Base-by-base conservation (phyloP, 2,113 vertebrate species). In the Rhabdomys dilectus region DNA sequence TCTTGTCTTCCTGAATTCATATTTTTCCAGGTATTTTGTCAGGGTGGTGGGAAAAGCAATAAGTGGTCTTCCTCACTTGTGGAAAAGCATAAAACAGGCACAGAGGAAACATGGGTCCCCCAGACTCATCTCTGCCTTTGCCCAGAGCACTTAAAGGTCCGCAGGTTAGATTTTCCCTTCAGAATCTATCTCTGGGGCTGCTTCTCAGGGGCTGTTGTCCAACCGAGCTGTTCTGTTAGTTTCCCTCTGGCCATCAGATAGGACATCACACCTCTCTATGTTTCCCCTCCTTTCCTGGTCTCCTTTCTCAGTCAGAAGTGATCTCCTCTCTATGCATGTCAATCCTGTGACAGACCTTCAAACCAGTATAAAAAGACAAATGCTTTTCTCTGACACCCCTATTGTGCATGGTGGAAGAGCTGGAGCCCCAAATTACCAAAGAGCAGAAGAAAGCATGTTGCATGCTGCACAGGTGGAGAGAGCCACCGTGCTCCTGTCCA, bases 31-130 rank as follows among this genome's bases (percentile, higher is more conserved):
- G 0, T 26, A 17, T 48, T 45, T 64, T 85, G 15, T 85, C 39
- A 62, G 7, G 8, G n/a, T 0, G 1, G 6, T 15, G 60, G 45
- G 39, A 64, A 85, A 64, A 85, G 26, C 26, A 45, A 34, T 17
- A 51, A 51, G 51, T 8, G 45, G 39, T 31, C 17, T 72, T 72
- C 36, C 36, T 72, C 9, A 22, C 42, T 48, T 45, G 17, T 6
- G 36, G 10, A 29, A 42, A 36, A 19, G 6, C 29, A 53, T 24
- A 42, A 31, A 58, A 10, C 12, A 24, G 1, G 0, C n/a, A 34
- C 26, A 19, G 39, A 22, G 39, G 3, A 36, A 26, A 21, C 42
- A 6, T 6, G 13, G 9, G 9, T 19, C n/a, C n/a, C 1, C 1
- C 39, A 48, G 16, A 1, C 6, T 26, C 51, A 3, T 5, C 11